Conservation (phyloP, 1,140 invertebrate species). For the Hypothenemus hampei region DNA sequence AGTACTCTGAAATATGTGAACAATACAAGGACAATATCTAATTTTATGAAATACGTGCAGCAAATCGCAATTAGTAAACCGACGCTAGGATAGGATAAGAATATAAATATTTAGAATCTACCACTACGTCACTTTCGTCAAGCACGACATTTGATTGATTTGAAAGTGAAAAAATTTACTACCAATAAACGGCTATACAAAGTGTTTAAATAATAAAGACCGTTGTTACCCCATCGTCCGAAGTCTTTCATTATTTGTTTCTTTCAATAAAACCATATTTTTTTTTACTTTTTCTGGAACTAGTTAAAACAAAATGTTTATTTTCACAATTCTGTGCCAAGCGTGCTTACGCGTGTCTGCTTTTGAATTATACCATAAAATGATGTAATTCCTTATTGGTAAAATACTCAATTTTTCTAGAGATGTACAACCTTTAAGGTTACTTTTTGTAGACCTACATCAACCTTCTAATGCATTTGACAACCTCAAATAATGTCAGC, state of each 20-base stretch:
- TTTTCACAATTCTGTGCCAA: too few relatives aligned
- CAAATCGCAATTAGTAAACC: conserved; percentile 17
- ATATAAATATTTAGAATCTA: not conserved
- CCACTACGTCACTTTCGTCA: not conserved
- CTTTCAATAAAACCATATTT: too few relatives aligned
- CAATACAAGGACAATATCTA: conserved; percentile 10
- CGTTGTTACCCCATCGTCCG: too few relatives aligned
- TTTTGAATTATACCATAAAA: not conserved
- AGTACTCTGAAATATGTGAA: conserved; percentile 72
- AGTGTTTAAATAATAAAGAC: not conserved
- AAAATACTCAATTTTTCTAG: not conserved
- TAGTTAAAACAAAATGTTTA: too few relatives aligned
- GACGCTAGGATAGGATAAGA: not conserved
- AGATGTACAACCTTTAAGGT: not conserved
- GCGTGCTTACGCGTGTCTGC: too few relatives aligned
- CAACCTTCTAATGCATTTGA: not conserved
- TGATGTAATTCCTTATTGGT: not conserved
- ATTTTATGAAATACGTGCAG: not conserved
- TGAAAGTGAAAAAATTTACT: not conserved
- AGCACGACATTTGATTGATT: not conserved
- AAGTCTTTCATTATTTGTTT: too few relatives aligned
- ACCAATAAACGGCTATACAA: not conserved
- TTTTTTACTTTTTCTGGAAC: too few relatives aligned
- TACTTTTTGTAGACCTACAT: not conserved
- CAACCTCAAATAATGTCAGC: not conserved